A percentile compares a stretch with the other conserved stretches of the same genome.
phyloP scores from a whole-genome alignment of 2,113 vertebrate species.

The Gulo gulo region DNA sequence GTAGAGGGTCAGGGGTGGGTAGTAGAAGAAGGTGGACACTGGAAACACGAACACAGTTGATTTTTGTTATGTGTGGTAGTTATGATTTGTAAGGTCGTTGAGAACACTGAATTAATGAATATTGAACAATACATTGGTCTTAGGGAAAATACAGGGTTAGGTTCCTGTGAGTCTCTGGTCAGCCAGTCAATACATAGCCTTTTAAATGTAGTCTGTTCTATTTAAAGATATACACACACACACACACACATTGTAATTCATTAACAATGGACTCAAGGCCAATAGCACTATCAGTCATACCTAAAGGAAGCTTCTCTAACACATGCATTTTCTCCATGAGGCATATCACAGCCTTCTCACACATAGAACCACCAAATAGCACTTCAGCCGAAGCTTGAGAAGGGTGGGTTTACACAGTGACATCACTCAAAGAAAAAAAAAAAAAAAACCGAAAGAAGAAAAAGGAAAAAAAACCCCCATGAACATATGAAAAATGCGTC shows the following conservation, averaged over 20 bases:
- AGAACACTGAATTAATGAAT: neutral
- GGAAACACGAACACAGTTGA: neutral
- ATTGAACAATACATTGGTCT: neutral
- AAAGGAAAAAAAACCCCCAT: neutral
- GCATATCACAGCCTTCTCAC: neutral
- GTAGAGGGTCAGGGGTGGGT: accelerated
- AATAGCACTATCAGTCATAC: neutral
- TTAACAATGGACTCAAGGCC: neutral
- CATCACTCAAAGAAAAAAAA: neutral
- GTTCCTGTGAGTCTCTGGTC: neutral
- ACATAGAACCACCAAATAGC: neutral
- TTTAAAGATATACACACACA: neutral
- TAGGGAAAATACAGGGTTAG: neutral
- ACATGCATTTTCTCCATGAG: neutral
- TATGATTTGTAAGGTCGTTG: neutral
- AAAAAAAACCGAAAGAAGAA: neutral
- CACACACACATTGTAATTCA: neutral
- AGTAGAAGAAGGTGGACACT: neutral
- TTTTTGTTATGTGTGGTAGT: neutral
- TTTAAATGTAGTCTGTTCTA: neutral
- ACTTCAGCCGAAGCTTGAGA: neutral
- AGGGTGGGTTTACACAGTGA: neutral
- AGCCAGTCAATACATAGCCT: neutral
- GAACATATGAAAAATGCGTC: neutral
- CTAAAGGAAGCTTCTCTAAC: neutral